A percentile compares a stretch with the other conserved stretches of the same genome.
These are phyloP conservation scores for Volucella bombylans DNA, from an alignment of 2,888 invertebrate species.

Conservation along the genomic window DNA sequence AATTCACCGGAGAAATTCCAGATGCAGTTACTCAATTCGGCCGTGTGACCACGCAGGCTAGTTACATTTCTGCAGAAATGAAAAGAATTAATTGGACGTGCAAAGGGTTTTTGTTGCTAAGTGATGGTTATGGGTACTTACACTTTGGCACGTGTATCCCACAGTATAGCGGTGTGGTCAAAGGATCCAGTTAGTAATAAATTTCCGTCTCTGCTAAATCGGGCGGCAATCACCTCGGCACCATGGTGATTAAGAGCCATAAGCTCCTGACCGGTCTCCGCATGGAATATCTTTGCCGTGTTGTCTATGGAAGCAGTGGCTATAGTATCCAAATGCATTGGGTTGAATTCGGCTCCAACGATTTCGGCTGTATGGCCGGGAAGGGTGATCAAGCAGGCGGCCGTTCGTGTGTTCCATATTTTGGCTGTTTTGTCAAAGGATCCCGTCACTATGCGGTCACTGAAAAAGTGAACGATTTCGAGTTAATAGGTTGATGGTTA, in stretches of 20 bases:
- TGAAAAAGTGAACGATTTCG: constrained; percentile 77
- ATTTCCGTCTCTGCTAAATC: constrained; percentile 88
- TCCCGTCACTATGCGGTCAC: constrained; percentile 89
- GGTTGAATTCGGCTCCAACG: constrained; percentile 88
- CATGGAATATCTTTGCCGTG: constrained; percentile 88
- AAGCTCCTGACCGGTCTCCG: constrained; percentile 86
- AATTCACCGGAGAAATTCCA: constrained; percentile 87
- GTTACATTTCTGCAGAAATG: constrained; percentile 83
- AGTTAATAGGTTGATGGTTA: constrained; percentile 12
- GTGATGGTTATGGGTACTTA: constrained; percentile 76
- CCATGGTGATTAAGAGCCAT: constrained; percentile 87
- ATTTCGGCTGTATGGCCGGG: constrained; percentile 90
- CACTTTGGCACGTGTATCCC: constrained; percentile 88
- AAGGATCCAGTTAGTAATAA: constrained; percentile 90
- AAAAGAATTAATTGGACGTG: constrained; percentile 18
- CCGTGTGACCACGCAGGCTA: constrained; percentile 85
- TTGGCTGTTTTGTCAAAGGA: constrained; percentile 91
- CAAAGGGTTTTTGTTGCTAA: neutral
- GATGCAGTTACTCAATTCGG: constrained; percentile 87
- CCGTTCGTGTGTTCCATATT: constrained; percentile 88
- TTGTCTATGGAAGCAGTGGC: constrained; percentile 91
- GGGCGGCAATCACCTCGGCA: constrained; percentile 89
- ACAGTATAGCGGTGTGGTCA: constrained; percentile 89
- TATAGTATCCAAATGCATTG: constrained; percentile 84
- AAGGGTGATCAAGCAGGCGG: constrained; percentile 86